phyloP scores from a whole-genome alignment of 2,113 vertebrate genomes.

The Notarius quadriscutis region DNA sequence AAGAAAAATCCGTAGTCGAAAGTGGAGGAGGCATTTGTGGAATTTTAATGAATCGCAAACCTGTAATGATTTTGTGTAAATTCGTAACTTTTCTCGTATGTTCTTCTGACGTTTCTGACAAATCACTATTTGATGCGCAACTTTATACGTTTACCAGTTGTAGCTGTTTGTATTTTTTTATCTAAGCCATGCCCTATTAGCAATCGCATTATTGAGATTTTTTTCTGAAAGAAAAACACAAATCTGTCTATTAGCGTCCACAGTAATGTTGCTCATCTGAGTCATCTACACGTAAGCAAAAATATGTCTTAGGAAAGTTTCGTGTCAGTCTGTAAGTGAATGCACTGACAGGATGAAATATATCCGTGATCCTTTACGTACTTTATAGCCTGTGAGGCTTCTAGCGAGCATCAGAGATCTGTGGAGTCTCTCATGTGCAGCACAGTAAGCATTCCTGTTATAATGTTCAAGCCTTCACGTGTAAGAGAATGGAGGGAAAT shows the following conservation, averaged over 20 bases:
- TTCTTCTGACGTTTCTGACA: too few relatives aligned
- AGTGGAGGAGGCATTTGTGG: too few relatives aligned
- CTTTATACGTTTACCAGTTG: too few relatives aligned
- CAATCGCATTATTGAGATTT: not conserved
- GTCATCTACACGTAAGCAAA: not conserved
- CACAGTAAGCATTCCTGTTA: not conserved
- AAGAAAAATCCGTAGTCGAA: too few relatives aligned
- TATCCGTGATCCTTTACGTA: not conserved
- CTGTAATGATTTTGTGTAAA: too few relatives aligned
- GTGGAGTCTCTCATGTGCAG: not conserved
- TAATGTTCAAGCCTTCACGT: not conserved
- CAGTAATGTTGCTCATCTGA: not conserved
- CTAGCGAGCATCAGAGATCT: not conserved
- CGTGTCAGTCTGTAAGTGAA: not conserved
- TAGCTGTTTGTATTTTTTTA: not conserved
- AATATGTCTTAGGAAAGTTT: not conserved
- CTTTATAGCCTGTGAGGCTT: not conserved
- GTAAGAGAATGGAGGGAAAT: constrained; percentile 17
- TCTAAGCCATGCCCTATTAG: not conserved
- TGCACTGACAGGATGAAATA: not conserved
- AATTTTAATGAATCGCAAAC: too few relatives aligned
- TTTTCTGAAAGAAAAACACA: too few relatives aligned
- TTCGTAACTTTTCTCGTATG: too few relatives aligned
- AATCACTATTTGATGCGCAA: too few relatives aligned
- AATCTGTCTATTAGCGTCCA: not conserved